Evolutionary conservation across 2,888 invertebrate species (phyloP).

Genomic region (Meandrusa payeni): DNA sequence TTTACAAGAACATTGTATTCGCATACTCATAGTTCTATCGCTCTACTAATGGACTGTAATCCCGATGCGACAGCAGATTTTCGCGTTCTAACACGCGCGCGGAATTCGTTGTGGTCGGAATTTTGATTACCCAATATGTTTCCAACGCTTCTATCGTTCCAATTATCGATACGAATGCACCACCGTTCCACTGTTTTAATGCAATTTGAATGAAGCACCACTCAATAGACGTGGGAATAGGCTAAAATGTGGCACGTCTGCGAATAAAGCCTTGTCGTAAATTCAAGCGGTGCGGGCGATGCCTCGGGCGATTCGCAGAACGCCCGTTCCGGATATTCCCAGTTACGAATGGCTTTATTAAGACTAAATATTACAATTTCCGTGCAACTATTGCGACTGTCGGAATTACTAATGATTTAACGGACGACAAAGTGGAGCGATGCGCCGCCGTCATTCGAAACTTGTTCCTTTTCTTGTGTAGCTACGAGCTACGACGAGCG

Average conservation of each 20-base stretch:
- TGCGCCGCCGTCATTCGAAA: conserved; percentile 37
- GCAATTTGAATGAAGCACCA: conserved; percentile 21
- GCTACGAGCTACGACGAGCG: too few relatives aligned
- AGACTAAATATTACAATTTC: conserved; percentile 76
- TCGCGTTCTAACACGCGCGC: conserved; percentile 37
- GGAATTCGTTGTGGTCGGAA: conserved; percentile 55
- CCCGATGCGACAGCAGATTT: conserved; percentile 30
- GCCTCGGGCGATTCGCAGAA: conserved; percentile 51
- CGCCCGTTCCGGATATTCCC: conserved; percentile 67
- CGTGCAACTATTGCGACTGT: conserved; percentile 65
- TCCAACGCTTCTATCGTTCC: conserved; percentile 29
- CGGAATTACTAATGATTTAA: conserved; percentile 70
- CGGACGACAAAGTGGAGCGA: conserved; percentile 66
- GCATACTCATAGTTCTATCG: too few relatives aligned
- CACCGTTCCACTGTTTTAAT: conserved; percentile 13
- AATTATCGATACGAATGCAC: conserved; percentile 28
- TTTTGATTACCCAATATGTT: conserved; percentile 42
- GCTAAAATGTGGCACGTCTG: conserved; percentile 35
- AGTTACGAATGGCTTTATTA: conserved; percentile 76
- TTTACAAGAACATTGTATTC: too few relatives aligned
- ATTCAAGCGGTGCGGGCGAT: conserved; percentile 46
- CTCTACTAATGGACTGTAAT: conserved; percentile 66
- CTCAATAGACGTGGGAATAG: conserved; percentile 31
- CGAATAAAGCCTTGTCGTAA: conserved; percentile 54
- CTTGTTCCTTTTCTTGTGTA: too few relatives aligned